Evolutionary conservation across 1,140 invertebrate species (phyloP), one percentile per base, ranked within the genome.

Genomic region (Cydia pomonella): DNA sequence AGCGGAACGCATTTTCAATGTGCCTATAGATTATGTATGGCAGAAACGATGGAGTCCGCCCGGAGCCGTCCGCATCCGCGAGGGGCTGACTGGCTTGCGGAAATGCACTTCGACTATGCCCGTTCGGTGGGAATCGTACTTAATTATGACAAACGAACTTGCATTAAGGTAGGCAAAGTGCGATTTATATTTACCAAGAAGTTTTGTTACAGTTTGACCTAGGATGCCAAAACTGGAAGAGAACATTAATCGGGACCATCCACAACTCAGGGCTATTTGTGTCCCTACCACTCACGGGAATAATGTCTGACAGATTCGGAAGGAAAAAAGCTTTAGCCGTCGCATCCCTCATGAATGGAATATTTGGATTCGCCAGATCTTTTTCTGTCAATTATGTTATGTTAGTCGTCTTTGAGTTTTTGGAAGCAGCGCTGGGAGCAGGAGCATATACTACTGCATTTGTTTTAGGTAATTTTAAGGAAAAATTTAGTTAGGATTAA

Each of bases 251-350:
- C 10, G 96, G 96, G 16, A 96, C 95, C 0, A 90, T 96, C 16
- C 96, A 96, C 79, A 96, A 95, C 80, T 82, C 95, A n/a, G 96
- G 95, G 25, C 94, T 96, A 66, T 96, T 96, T 78, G 80, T 96
- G 13, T 95, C 95, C 3, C 87, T 96, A 62, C 94, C 95, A 9
- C 90, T 96, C 27, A 94, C 95, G 4, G 95, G 96, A n/a, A 90
- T 95, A 71, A 86, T 96, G 16, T 96, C 96, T 7, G 96, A 96
- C 86, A 94, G 80, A 73, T 92, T 80, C 71, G 96, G 96, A 1
- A 93, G 96, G 41, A 94, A 94, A 80, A 87, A 93, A n/a, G 93
- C 95, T 0, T 81, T 97, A 53, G 93, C 96, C 3, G 76, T 95
- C 47, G 94, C 94, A 1, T 94, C 94, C 47, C 86, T 94, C 10